Evolutionary conservation across 2,113 vertebrate genomes (phyloP), one percentile per base, ranked within the genome.

Genomic region (Ophthalmolycus amberensis): DNA sequence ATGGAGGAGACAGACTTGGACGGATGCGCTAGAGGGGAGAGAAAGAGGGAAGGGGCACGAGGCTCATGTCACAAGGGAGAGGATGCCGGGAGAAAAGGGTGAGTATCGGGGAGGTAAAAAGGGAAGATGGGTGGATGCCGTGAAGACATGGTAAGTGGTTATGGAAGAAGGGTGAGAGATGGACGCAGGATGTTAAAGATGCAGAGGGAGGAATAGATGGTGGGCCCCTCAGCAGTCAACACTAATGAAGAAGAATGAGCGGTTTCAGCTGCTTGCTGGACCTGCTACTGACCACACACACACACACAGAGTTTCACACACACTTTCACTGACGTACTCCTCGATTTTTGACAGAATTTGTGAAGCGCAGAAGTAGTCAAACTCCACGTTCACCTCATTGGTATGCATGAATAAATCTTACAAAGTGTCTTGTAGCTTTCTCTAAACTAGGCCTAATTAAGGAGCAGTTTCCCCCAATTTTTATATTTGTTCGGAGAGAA

Each of bases 221-320:
- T 54, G 40, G 62, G 84, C 76, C 85, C 80, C 89, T 87, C 58
- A 73, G 89, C 87, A 88, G 85, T 90, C 90, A 75, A 32, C 75
- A 40, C 87, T 92, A 93, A 93, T 93, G 89, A 93, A 92, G 91
- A 94, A 90, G 85, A 92, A 93, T 93, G 91, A 88, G 86, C 44
- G 63, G 69, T 50, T 85, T 84, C 64, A 60, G 83, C 83, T 88
- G 83, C 84, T 82, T 46, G 59, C 84, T 87, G 72, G 83, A 85
- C 85, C 75, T 59, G 46, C 59, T 76, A 71, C 88, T 86, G 85
- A 90, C 89, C 82, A 58, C 72, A 66, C 78, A 65, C 54, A 48
- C 44, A 48, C 62, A 37, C 25, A 34, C 69, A 46, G 34, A 48
- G 18, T 50, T 37, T 59, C 42, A 58, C 72, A 79, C 48, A 68